phyloP scores from a whole-genome alignment of 2,888 invertebrate species.

The Imbricaverruca yamaguchii region DNA sequence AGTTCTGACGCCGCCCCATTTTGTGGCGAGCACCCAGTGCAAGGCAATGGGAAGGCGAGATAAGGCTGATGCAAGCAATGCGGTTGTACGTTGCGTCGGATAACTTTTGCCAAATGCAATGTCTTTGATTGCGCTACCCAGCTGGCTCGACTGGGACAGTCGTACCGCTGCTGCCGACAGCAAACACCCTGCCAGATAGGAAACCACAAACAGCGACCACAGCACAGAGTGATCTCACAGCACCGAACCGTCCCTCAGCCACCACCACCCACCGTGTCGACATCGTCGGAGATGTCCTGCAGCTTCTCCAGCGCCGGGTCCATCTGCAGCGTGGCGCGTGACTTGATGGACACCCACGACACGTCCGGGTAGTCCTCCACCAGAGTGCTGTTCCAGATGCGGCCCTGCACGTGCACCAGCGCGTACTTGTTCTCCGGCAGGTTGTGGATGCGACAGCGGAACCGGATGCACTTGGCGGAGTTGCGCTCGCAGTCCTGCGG shows the following conservation, averaged over 20 bases:
- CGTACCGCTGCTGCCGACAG: no score
- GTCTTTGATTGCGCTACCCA: no score
- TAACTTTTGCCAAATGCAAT: no score
- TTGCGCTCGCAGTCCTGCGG: constrained; percentile 12
- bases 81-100: no score
- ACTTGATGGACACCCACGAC: constrained; percentile 31
- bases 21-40: no score
- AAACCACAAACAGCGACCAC: not conserved
- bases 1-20: no score
- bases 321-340: constrained; percentile 30
- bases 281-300: constrained; percentile 31
- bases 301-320: constrained; percentile 31
- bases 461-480: constrained; percentile 31
- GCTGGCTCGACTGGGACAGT: no score
- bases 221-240: not conserved
- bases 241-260: not conserved
- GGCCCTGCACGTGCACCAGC: constrained; percentile 31
- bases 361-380: constrained; percentile 33
- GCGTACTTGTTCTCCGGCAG: constrained; percentile 29
- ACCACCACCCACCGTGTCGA: not conserved
- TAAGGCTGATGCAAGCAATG: no score
- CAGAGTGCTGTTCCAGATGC: constrained; percentile 34
- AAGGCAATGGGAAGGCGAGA: no score
- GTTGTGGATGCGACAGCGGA: constrained; percentile 32
- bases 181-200: no score